Evolutionary conservation across 2,888 invertebrate species (phyloP).

Genomic region (Melieria picta): DNA sequence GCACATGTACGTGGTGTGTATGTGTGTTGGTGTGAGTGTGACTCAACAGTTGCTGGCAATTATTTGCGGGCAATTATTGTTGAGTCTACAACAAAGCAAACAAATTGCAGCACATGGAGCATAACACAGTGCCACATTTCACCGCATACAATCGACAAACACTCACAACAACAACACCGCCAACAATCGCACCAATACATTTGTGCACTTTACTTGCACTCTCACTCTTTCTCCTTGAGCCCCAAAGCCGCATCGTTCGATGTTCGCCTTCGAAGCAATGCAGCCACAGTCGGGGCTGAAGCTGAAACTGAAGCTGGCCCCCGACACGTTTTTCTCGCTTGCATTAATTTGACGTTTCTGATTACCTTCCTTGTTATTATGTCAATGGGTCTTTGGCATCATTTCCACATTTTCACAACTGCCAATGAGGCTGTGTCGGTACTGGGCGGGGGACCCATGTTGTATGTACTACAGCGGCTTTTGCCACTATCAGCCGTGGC

Average conservation of each 20-base stretch:
- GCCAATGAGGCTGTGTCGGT: background rate
- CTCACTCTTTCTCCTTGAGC: background rate
- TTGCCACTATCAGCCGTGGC: background rate
- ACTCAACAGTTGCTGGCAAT: background rate
- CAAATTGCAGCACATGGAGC: background rate
- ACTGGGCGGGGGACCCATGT: background rate
- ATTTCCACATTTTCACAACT: conserved; percentile 27
- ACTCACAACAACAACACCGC: background rate
- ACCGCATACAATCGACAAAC: background rate
- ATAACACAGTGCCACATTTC: background rate
- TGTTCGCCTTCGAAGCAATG: too few species aligned
- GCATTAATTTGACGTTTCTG: conserved; percentile 46
- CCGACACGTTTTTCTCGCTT: conserved; percentile 24
- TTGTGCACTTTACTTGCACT: background rate
- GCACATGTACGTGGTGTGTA: background rate
- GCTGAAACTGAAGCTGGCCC: background rate
- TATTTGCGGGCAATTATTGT: background rate
- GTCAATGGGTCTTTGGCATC: conserved; percentile 59
- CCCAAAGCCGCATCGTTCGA: background rate
- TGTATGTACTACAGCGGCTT: too few species aligned
- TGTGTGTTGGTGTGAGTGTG: background rate
- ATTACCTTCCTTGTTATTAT: conserved; percentile 64
- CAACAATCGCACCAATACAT: background rate
- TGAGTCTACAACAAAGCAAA: background rate
- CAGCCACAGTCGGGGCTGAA: too few species aligned